Conservation (phyloP, 2,888 invertebrate genomes). For the Diarsia rubi region DNA sequence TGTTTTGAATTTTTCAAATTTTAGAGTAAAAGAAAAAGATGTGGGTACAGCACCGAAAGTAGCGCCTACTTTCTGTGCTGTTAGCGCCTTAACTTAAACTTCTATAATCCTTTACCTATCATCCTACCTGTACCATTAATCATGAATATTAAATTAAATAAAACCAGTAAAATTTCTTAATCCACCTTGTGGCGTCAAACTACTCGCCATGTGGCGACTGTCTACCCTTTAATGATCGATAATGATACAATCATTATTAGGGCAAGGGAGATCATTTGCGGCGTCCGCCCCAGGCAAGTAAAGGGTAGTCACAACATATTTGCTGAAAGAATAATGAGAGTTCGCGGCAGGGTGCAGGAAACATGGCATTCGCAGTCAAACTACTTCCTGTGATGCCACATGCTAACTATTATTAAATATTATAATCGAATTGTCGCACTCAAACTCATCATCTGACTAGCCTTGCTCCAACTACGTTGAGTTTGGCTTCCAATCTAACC, state of each 20-base stretch:
- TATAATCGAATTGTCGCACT: conserved; percentile 22
- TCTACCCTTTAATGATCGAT: conserved; percentile 82
- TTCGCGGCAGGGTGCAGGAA: conserved; percentile 84
- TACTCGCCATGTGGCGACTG: conserved; percentile 73
- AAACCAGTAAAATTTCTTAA: conserved; percentile 60
- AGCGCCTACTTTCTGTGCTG: too few relatives aligned
- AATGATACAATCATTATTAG: conserved; percentile 80
- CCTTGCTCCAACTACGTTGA: too few relatives aligned
- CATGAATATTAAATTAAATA: conserved; percentile 50
- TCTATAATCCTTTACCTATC: neutral
- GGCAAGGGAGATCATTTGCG: conserved; percentile 78
- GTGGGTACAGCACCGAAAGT: too few relatives aligned
- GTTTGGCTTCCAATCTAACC: too few relatives aligned
- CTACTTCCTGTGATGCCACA: conserved; percentile 83
- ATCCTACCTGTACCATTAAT: conserved; percentile 31
- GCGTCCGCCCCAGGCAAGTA: conserved; percentile 77
- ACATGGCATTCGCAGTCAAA: conserved; percentile 85
- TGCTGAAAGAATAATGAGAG: conserved; percentile 89
- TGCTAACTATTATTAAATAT: conserved; percentile 63
- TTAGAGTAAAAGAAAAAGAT: too few relatives aligned
- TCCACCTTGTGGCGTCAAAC: conserved; percentile 62
- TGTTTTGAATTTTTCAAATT: too few relatives aligned
- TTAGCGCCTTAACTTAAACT: too few relatives aligned
- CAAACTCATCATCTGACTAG: neutral
- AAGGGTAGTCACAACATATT: conserved; percentile 89